Base-by-base conservation (phyloP, 2,797 vertebrate genomes). In the Galagoides demidoff region DNA sequence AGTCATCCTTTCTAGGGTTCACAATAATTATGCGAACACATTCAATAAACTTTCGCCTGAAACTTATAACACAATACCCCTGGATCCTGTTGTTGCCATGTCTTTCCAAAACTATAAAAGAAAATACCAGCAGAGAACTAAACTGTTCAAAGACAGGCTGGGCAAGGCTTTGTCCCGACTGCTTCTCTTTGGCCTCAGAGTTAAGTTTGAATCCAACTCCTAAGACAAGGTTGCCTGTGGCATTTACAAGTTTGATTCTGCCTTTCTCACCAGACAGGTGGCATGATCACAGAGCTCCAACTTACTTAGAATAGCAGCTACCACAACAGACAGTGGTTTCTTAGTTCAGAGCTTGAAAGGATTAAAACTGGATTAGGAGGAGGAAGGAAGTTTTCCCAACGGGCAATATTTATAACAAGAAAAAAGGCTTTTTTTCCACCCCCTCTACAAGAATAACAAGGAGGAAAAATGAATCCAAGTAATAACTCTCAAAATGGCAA, bases 291-390 rank as follows among this genome's bases (percentile, higher is more conserved):
- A 98, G 95, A 98, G 95, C 95, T 89, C 96, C 97, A 95, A 96
- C 73, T 97, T 97, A 97, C 98, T 98, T 97, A 98, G 89, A 96
- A 95, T 71, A 96, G 68, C 95, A 96, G 84, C 81, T 97, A 96
- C 85, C 73, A 95, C 64, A 97, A 95, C 19, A 97, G 63, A 66
- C 73, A 96, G 94, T 74, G 37, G 96, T 97, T 98, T 96, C 95
- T 95, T 94, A 95, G 84, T 98, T 98, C 97, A 95, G 83, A 97
- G 45, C n/a, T 96, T 82, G 45, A 96, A 98, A 98, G 97, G 96
- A 98, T 98, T 98, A 98, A 96, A 95, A 95, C 39, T 92, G 96
- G 97, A 98, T 98, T 98, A 98, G 97, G 90, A 97, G 85, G 63
- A 97, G 89, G 95, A 96, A 97, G 96, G 96, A 96, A 97, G 94